phyloP scores from a whole-genome alignment of 2,113 vertebrate genomes.

The Hystrix cristata region DNA sequence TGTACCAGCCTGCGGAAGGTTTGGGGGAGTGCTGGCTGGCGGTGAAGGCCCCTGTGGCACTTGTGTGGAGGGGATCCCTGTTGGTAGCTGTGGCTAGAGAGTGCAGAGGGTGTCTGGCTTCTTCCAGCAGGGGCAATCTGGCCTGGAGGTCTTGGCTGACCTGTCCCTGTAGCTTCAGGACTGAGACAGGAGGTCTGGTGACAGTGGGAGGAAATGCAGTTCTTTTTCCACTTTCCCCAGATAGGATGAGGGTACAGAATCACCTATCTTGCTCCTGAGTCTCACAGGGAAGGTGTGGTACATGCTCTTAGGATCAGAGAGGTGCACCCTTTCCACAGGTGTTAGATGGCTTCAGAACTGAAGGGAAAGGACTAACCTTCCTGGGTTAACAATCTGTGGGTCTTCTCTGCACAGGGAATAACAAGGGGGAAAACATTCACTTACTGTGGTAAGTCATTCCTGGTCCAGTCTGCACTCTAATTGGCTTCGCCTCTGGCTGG shows the following conservation, averaged over 20 bases:
- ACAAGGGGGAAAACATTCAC: constrained; percentile 69
- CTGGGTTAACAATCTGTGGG: constrained; percentile 9
- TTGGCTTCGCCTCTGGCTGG: constrained; percentile 47
- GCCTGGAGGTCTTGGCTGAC: neutral
- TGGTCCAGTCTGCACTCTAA: constrained; percentile 52
- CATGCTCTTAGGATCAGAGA: neutral
- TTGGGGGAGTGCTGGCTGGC: neutral
- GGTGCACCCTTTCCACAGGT: neutral
- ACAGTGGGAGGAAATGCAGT: neutral
- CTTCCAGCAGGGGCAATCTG: constrained; percentile 40
- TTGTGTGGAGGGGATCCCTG: constrained; percentile 39
- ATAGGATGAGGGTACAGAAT: neutral
- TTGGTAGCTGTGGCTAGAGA: constrained; percentile 35
- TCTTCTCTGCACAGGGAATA: constrained; percentile 51
- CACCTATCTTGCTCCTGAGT: neutral
- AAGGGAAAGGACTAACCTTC: constrained; percentile 19
- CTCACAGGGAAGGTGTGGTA: neutral
- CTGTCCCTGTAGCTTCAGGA: constrained; percentile 26
- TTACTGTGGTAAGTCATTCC: constrained; percentile 60
- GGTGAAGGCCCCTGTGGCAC: neutral
- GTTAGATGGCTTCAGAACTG: neutral
- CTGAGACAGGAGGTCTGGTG: neutral
- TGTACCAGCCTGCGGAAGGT: neutral
- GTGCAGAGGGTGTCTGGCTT: neutral
- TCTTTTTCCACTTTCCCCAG: neutral